Percentiles rank a stretch among this genome's conserved stretches.
Conservation (phyloP, 2,797 vertebrate species). For the Clarias platycephalus region DNA sequence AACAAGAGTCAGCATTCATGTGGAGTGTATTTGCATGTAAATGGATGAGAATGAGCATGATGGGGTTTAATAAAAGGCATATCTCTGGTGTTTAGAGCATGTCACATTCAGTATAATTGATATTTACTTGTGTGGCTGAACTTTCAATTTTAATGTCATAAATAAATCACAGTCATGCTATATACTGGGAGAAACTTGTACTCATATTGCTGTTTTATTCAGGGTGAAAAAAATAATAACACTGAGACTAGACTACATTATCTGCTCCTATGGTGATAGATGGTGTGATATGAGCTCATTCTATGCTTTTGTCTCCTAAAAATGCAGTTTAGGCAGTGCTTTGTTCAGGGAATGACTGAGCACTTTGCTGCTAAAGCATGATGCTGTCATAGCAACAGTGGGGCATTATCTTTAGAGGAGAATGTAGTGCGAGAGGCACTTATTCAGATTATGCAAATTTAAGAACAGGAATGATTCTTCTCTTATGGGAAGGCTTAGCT, state of each 20-base stretch:
- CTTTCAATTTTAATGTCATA: slow-evolving; percentile 25
- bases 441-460: slow-evolving; percentile 39
- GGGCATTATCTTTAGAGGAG: slow-evolving; percentile 24
- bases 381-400: slow-evolving; percentile 43
- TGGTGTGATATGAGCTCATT: slow-evolving; percentile 31
- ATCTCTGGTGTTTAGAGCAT: slow-evolving; percentile 16
- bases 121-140: slow-evolving; percentile 20
- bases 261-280: slow-evolving; percentile 3
- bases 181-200: not conserved
- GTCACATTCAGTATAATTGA: slow-evolving; percentile 1
- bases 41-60: slow-evolving; percentile 11
- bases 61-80: slow-evolving; percentile 24
- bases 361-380: slow-evolving; percentile 22
- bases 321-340: slow-evolving; percentile 22
- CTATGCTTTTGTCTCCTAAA: slow-evolving; percentile 24
- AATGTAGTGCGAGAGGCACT: slow-evolving; percentile 13
- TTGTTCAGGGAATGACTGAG: slow-evolving; percentile 10
- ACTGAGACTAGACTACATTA: slow-evolving; percentile 8
- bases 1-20: not conserved
- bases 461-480: slow-evolving; percentile 24
- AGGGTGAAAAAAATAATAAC: slow-evolving; percentile 9
- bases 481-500: slow-evolving; percentile 29
- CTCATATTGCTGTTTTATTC: slow-evolving; percentile 9
- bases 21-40: slow-evolving; percentile 18
- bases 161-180: slow-evolving; percentile 8